These are phyloP conservation scores for Scalopus aquaticus DNA, from an alignment of 2,113 vertebrate species.

Conservation along the genomic window DNA sequence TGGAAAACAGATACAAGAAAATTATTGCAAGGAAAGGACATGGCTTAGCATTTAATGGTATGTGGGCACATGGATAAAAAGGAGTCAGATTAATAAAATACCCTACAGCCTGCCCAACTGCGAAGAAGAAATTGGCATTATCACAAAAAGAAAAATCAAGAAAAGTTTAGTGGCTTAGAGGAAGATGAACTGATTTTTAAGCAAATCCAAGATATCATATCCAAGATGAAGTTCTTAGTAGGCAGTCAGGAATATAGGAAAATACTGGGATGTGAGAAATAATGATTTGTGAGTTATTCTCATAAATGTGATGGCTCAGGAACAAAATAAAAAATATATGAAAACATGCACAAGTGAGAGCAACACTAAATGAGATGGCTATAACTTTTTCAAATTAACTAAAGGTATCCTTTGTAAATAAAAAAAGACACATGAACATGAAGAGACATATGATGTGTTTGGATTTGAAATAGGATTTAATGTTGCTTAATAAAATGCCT, in stretches of 20 bases:
- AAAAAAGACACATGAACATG: background rate
- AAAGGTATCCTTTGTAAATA: background rate
- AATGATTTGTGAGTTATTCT: background rate
- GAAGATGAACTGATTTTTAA: slow-evolving; percentile 3
- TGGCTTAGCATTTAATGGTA: background rate
- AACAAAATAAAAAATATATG: background rate
- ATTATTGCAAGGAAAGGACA: background rate
- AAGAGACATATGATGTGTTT: background rate
- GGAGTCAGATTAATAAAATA: background rate
- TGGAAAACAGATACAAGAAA: background rate
- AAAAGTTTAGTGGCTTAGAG: background rate
- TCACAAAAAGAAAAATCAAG: background rate
- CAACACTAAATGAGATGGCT: background rate
- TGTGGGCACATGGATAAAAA: background rate
- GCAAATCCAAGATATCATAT: background rate
- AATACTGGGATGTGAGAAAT: background rate
- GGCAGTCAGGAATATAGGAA: background rate
- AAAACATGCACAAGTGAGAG: background rate
- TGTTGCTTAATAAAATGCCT: background rate
- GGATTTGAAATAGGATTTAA: slow-evolving; percentile 18
- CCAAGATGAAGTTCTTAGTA: slow-evolving; percentile 6
- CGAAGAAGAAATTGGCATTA: background rate
- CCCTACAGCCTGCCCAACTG: background rate
- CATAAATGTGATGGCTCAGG: background rate
- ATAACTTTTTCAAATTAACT: background rate